These are phyloP conservation scores for Adrianichthys oophorus DNA, from an alignment of 2,797 vertebrate genomes.

Conservation along the genomic window DNA sequence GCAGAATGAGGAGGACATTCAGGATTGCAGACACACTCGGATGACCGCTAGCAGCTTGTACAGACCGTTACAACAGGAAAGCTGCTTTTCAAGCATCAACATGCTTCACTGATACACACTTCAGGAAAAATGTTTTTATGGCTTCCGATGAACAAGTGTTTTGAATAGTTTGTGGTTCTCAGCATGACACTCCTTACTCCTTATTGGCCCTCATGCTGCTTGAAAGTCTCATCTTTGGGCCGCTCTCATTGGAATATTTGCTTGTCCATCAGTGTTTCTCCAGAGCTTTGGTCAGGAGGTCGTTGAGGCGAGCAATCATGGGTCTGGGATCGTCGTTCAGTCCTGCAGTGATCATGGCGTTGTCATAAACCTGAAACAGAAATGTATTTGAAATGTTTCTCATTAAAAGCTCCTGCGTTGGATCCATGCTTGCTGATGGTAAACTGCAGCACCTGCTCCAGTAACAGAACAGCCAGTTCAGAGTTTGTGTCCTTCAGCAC, in stretches of 20 bases:
- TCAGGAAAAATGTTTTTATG: constrained; percentile 7
- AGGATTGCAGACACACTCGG: no score
- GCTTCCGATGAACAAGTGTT: constrained; percentile 7
- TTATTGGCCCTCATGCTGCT: neutral
- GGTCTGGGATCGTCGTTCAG: constrained; percentile 91
- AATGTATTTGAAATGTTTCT: no score
- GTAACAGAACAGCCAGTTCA: constrained; percentile 87
- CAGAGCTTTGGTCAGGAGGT: constrained; percentile 88
- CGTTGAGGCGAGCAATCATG: constrained; percentile 89
- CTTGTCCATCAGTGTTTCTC: constrained; percentile 81
- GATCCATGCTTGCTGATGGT: no score
- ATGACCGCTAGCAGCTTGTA: no score
- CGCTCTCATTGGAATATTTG: constrained; percentile 8
- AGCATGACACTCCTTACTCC: neutral
- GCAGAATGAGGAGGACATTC: no score
- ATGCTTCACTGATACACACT: neutral
- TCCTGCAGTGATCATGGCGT: constrained; percentile 94
- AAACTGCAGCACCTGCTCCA: constrained; percentile 85
- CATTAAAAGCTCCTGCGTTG: no score
- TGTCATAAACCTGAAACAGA: constrained; percentile 88
- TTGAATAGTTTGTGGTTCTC: neutral
- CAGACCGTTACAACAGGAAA: no score
- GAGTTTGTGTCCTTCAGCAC: constrained; percentile 82
- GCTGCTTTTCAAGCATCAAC: no score
- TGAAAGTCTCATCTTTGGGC: constrained; percentile 8